Evolutionary conservation across 1,140 invertebrate genomes (phyloP), one percentile per base, ranked within the genome.

Genomic region (Pogonomyrmex barbatus): DNA sequence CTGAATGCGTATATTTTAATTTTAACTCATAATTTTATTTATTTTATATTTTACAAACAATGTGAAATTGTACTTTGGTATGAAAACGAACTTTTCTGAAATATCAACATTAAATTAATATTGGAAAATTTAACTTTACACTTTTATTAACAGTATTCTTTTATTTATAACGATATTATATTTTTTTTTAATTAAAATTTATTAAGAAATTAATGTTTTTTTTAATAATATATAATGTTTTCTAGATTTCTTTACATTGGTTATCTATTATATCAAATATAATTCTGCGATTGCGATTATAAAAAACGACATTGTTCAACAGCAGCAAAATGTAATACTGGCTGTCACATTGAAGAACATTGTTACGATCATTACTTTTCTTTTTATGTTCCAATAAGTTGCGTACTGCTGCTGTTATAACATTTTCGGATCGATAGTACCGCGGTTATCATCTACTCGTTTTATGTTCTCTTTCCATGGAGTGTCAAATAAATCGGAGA

Each of bases 401-500:
- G 47, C 73, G 36, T 65, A 50, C 10, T n/a, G 47, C 47, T 58
- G 60, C 30, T 78, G n/a, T 63, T 65, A 78, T 65, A 78, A 85
- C 47, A 12, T 6, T 77, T 42, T 47, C 14, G 36, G 30, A 1
- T 50, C 70, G 17, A 47, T 36, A 6, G 9, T 47, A 47, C 76
- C 30, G 9, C 17, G 17, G 36, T 63, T 65, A 85, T 78, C 58
- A 30, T 45, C 60, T 12, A 65, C 36, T 63, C 70, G 58, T 62
- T 77, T 30, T 52, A 54, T 2, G 12, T 36, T 67, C 47, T 65
- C 50, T 14, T 4, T 47, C 42, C 17, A 54, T 78, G 45, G 12
- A 63, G 82, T 77, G 36, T 85, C 71, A 85, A 85, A 85, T 85
- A 85, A 78, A 85, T 85, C 36, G 30, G n/a, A 78, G 47, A 65